Conservation (phyloP, 2,113 vertebrate species). For the Chinchilla lanigera region DNA sequence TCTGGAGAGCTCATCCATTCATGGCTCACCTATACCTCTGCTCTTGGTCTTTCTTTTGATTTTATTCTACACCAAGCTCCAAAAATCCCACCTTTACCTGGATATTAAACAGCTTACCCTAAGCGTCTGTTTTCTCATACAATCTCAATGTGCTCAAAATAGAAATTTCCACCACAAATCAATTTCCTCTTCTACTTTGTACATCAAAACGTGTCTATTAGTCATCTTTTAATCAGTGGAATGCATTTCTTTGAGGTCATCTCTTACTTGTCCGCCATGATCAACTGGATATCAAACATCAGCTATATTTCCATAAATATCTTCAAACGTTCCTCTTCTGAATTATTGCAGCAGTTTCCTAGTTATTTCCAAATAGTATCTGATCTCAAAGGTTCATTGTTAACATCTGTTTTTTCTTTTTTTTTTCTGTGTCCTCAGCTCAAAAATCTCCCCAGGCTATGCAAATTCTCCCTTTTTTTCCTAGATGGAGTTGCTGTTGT, state of each 20-base stretch:
- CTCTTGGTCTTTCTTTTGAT: background rate
- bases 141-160: background rate
- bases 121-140: background rate
- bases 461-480: background rate
- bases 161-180: constrained; percentile 19
- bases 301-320: background rate
- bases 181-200: background rate
- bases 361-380: background rate
- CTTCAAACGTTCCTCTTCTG: background rate
- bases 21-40: background rate
- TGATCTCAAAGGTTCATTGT: background rate
- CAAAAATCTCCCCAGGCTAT: background rate
- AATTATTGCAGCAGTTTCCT: background rate
- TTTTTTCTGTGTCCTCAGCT: background rate
- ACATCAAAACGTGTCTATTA: background rate
- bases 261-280: background rate
- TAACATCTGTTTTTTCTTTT: background rate
- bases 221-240: constrained; percentile 34
- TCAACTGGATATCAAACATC: background rate
- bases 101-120: background rate
- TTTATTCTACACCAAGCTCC: background rate
- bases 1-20: background rate
- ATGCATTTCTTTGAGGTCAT: constrained; percentile 1
- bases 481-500: background rate
- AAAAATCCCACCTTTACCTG: background rate